A percentile compares a stretch with the other conserved stretches of the same genome.
phyloP scores from a whole-genome alignment of 2,113 vertebrate species.

The rat (Rattus norvegicus) region GRCr8 NC_086019.1:252035001-252035500 shows the following conservation, averaged over 20 bases:
- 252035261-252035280: not conserved
- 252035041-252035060: not conserved
- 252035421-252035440: not conserved
- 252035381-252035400: not conserved
- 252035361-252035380: not conserved
- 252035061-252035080: not conserved
- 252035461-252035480: not conserved
- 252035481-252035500: not conserved
- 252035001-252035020: not conserved
- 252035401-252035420: too few relatives aligned
- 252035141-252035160: not conserved
- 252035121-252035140: not conserved
- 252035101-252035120: not conserved
- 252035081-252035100: not conserved
- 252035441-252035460: not conserved
- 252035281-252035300: not conserved
- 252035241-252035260: not conserved
- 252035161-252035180: not conserved
- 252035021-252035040: not conserved
- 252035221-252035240: not conserved
- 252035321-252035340: not conserved
- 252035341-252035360: not conserved
- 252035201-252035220: not conserved
- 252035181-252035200: not conserved
- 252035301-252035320: not conserved